phyloP scores from a whole-genome alignment of 1,140 invertebrate species.

The Drosophila ficusphila region DNA sequence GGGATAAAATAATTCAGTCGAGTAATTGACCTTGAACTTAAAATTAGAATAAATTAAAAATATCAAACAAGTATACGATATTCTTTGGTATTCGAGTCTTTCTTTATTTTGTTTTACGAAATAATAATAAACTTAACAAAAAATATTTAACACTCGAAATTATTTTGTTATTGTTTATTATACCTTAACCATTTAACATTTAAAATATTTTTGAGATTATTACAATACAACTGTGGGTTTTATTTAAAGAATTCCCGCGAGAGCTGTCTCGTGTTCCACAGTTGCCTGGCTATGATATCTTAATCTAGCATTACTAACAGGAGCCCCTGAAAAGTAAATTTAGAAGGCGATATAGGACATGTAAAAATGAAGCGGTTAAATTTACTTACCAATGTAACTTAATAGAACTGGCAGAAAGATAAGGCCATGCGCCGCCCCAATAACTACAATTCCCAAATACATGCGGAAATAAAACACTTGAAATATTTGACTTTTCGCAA shows the following conservation, averaged over 20 bases:
- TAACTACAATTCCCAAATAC: conserved; percentile 98
- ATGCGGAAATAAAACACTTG: conserved; percentile 99
- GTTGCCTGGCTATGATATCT: conserved; percentile 24
- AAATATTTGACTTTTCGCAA: conserved; percentile 99
- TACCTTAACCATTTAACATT: conserved; percentile 52
- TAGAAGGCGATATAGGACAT: background rate
- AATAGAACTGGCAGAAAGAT: conserved; percentile 98
- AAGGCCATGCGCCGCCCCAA: conserved; percentile 98
- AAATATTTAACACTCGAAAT: conserved; percentile 8
- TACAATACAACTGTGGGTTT: conserved; percentile 23
- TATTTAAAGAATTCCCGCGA: conserved; percentile 37
- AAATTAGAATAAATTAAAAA: too few species aligned
- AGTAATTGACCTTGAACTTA: too few species aligned
- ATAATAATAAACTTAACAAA: conserved; percentile 17
- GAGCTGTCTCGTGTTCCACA: conserved; percentile 32
- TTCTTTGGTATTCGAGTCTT: conserved; percentile 31
- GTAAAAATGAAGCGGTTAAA: background rate
- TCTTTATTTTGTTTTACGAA: background rate
- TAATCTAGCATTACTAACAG: conserved; percentile 44
- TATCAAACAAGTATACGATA: background rate
- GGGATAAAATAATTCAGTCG: too few species aligned
- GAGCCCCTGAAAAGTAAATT: conserved; percentile 20
- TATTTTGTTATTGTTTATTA: conserved; percentile 34
- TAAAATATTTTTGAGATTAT: conserved; percentile 48
- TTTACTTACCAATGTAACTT: conserved; percentile 95